Conservation (phyloP, 2,113 vertebrate genomes). For the Furnarius figulus region DNA sequence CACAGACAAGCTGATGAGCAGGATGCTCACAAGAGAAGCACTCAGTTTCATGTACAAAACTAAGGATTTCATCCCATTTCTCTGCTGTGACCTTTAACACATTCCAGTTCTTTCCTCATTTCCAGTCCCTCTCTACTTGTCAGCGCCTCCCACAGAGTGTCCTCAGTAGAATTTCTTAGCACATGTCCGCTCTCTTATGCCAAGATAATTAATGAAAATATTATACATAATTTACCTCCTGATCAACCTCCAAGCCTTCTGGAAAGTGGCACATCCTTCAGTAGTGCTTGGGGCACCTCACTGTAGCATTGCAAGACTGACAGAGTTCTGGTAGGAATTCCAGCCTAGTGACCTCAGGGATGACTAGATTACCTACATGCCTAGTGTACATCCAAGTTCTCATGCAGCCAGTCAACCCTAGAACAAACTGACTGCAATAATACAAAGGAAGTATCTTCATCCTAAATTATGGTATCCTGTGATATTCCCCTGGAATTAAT, state of each 20-base stretch:
- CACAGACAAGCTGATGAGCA: neutral
- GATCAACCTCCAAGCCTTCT: constrained; percentile 8
- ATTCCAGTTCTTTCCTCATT: neutral
- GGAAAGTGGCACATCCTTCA: neutral
- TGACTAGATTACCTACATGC: neutral
- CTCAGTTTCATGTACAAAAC: neutral
- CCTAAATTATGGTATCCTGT: neutral
- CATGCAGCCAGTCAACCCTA: neutral
- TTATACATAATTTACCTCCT: neutral
- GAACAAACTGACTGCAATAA: neutral
- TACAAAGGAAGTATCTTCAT: neutral
- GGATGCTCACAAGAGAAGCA: neutral
- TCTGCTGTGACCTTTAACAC: neutral
- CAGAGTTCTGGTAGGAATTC: neutral
- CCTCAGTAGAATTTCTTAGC: neutral
- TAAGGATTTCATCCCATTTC: neutral
- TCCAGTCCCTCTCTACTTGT: neutral
- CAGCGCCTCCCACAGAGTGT: neutral
- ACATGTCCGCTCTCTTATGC: neutral
- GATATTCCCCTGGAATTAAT: neutral
- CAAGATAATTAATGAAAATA: constrained; percentile 30
- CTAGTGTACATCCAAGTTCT: neutral
- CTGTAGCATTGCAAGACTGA: neutral
- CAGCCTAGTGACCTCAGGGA: neutral
- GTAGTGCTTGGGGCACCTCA: neutral